Evolutionary conservation across 2,888 invertebrate genomes (phyloP), one percentile per base, ranked within the genome.

Genomic region (Ecdyonurus torrentis): DNA sequence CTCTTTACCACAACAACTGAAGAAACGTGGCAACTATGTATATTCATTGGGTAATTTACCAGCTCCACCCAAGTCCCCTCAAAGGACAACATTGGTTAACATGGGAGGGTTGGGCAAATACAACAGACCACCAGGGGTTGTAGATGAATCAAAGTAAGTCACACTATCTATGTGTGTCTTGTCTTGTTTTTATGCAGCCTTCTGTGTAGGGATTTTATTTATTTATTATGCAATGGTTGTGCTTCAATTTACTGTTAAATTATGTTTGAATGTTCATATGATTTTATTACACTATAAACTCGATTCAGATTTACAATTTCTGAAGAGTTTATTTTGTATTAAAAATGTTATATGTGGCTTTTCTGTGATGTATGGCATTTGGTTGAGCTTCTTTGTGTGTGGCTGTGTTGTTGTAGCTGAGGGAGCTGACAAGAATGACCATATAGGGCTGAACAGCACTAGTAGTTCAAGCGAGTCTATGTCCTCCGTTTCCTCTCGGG

Each of bases 381-480:
- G 55, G n/a, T 55, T 55, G n/a, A 55, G 37, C 37, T 37, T 37
- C n/a, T n/a, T 37, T 37, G 37, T 37, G 37, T 37, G 37, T 37
- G 37, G 37, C 37, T 15, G 37, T 37, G 37, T 15, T 37, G 37
- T 37, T 37, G 15, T 55, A 55, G 55, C 19, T 20, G 55, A 55
- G n/a, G 55, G 55, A 15, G 7, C 37, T 5, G 37, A 37, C n/a
- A 55, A 55, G 22, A 55, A 20, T 20, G 55, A 55, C 19, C 55
- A 55, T 55, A 7, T 22, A 7, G 74, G 74, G 67, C 60, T 67
- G 61, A 69, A 71, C 67, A 81, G 80, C 65, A 87, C 86, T 20
- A 87, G 90, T 75, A 91, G 91, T 77, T 90, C 91, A 22, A 88
- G 86, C 69, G 91, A 92, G 77, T 91, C 91, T 1, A 85, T 91